Percentiles rank a stretch among this genome's conserved stretches.
Evolutionary conservation across 1,140 invertebrate genomes (phyloP).

Genomic region (Mylabris phalerata): DNA sequence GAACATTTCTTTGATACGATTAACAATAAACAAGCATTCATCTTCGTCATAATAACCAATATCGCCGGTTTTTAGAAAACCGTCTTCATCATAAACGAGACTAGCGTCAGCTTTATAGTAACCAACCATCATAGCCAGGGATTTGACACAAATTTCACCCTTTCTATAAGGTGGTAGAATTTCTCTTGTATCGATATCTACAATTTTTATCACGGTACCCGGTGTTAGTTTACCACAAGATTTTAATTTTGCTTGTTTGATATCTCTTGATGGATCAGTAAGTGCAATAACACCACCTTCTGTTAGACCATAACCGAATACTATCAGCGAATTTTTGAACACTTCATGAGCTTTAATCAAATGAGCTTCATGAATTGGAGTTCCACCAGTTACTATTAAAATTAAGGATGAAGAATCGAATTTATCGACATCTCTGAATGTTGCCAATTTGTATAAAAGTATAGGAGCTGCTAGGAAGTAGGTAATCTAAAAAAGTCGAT

Average conservation of each 20-base stretch:
- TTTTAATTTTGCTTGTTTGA: background rate
- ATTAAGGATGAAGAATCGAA: too few species aligned
- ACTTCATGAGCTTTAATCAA: too few species aligned
- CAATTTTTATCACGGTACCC: slow-evolving; percentile 4
- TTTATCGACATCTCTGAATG: too few species aligned
- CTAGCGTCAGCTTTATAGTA: slow-evolving; percentile 55
- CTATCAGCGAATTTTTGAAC: background rate
- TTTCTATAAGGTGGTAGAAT: slow-evolving; percentile 41
- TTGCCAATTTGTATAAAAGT: too few species aligned
- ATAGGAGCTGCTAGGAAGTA: too few species aligned
- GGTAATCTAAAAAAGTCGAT: too few species aligned
- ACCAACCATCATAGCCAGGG: slow-evolving; percentile 46
- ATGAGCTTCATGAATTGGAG: too few species aligned
- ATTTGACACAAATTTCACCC: slow-evolving; percentile 51
- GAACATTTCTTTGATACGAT: too few species aligned
- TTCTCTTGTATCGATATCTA: slow-evolving; percentile 42
- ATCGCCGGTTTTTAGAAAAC: slow-evolving; percentile 61
- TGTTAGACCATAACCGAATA: background rate
- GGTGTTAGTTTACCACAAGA: slow-evolving; percentile 1
- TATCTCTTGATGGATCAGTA: background rate
- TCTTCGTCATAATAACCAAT: slow-evolving; percentile 59
- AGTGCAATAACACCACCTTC: background rate
- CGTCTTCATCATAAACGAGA: slow-evolving; percentile 54
- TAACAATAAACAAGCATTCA: slow-evolving; percentile 55
- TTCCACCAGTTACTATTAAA: too few species aligned